Base-by-base conservation (phyloP, 2,888 invertebrate species). In the Acleris literana region DNA sequence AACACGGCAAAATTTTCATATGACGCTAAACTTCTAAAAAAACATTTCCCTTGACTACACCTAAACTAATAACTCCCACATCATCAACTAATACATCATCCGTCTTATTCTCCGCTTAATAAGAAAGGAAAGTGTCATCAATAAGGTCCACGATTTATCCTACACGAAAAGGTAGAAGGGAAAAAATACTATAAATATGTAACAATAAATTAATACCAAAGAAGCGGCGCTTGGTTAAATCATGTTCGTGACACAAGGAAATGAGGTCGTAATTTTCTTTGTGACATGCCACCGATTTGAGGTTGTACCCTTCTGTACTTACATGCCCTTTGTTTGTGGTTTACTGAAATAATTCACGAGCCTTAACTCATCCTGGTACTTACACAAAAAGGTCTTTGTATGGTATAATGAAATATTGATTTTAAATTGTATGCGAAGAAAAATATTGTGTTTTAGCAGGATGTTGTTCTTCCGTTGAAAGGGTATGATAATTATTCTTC, bases 231-330 rank as follows among this genome's bases (percentile, higher is more conserved):
- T 25, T 22, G 7, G 57, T 57, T 57, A 57, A 57, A 57, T 57
- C 57, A 44, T 48, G 25, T 16, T 5, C 6, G 11, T 29, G 57
- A 57, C 57, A 48, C 57, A 4, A 11, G 57, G 57, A 57, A 57
- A 57, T 57, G 46, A 57, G 46, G 44, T 57, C 46, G 57, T 46
- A 57, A 57, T 29, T 57, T 57, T 57, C 57, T 57, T 57, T 57
- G 57, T 44, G 46, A 57, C 25, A 29, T 29, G 17, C 46, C 46
- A 13, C 46, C 57, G 57, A 57, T 57, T 48, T 57, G 57, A 46
- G 57, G 57, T 46, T 29, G 46, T n/a, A 25, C 57, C 46, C 46
- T 57, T 22, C 22, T 43, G 29, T 46, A 44, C 44, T 56, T 48
- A 57, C 29, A 11, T 44, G 17, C 9, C 46, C 46, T 57, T 57